Percentiles rank a stretch among this genome's conserved stretches.
Evolutionary conservation across 2,113 vertebrate species (phyloP).

Genomic region (Nesoenas mayeri): DNA sequence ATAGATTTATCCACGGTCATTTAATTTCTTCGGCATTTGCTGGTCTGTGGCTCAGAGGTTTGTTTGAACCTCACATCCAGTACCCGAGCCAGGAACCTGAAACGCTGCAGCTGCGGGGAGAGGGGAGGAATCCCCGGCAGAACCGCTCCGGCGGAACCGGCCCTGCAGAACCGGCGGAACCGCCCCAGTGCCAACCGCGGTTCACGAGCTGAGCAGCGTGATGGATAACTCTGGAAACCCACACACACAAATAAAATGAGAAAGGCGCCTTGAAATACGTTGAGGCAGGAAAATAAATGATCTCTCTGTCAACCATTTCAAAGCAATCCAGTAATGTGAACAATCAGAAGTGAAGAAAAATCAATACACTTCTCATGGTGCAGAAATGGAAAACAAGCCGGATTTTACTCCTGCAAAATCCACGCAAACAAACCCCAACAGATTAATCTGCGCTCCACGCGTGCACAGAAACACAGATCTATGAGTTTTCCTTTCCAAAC

Average conservation of each 20-base stretch:
- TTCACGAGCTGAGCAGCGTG: neutral
- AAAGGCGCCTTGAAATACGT: neutral
- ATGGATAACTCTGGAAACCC: neutral
- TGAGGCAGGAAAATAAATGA: constrained; percentile 61
- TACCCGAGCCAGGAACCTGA: neutral
- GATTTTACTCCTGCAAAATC: constrained; percentile 53
- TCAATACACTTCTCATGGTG: constrained; percentile 57
- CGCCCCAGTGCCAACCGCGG: neutral
- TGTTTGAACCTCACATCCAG: neutral
- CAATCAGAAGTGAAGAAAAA: constrained; percentile 73
- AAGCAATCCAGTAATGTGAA: constrained; percentile 72
- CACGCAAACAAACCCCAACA: constrained; percentile 4
- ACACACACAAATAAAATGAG: neutral
- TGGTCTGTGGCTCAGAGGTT: neutral
- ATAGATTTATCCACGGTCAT: rapidly evolving
- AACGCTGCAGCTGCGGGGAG: neutral
- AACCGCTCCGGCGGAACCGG: neutral
- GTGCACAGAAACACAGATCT: neutral
- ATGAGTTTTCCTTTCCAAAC: neutral
- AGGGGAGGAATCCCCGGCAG: neutral
- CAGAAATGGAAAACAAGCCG: constrained; percentile 71
- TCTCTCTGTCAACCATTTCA: constrained; percentile 67
- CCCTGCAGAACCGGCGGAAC: neutral
- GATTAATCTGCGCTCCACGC: neutral
- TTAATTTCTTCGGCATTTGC: neutral